Percentiles rank a stretch among this genome's conserved stretches.
Conservation (phyloP, 2,113 vertebrate genomes). For the Myiagra hebetior region DNA sequence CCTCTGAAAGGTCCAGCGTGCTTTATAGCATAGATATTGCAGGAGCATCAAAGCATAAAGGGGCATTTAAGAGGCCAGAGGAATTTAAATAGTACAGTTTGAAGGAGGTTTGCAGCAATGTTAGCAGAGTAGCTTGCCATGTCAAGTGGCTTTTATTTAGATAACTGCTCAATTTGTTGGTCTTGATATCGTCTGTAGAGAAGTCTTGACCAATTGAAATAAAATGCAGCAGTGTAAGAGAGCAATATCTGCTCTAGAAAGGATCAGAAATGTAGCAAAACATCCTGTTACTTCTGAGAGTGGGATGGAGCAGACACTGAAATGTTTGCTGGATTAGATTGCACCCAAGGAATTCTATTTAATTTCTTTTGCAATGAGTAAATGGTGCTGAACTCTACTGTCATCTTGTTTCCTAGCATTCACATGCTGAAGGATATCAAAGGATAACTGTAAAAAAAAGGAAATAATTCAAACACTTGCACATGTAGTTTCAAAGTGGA, state of each 20-base stretch:
- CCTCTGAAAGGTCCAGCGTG: background rate
- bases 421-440: background rate
- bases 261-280: background rate
- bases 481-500: background rate
- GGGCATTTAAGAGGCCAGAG: background rate
- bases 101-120: background rate
- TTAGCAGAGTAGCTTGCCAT: background rate
- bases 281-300: background rate
- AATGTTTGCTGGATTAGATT: background rate
- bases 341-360: background rate
- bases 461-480: background rate
- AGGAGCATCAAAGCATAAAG: background rate
- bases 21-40: background rate
- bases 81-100: background rate
- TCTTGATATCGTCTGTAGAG: background rate
- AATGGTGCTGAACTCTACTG: background rate
- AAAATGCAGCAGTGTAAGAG: fast-evolving
- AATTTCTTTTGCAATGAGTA: background rate
- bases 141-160: background rate
- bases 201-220: background rate
- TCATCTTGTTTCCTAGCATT: background rate
- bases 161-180: background rate
- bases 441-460: background rate
- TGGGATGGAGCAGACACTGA: background rate
- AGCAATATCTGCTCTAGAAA: background rate